A percentile compares a stretch with the other conserved stretches of the same genome.
phyloP scores from a whole-genome alignment of 2,888 invertebrate species.

The Calameuta filiformis region DNA sequence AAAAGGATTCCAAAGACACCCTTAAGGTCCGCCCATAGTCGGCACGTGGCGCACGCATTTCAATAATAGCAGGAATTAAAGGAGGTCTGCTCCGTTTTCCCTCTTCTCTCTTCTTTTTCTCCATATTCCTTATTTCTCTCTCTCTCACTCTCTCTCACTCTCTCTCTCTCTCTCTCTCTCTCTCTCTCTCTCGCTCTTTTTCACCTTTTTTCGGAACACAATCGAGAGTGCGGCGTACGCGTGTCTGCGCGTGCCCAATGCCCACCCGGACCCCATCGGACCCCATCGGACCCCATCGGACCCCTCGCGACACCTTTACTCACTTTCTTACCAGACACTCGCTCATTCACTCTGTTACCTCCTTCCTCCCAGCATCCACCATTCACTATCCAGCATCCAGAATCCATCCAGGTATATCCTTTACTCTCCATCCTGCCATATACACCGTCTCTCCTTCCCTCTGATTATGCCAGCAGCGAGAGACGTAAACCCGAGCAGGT shows the following conservation, averaged over 20 bases:
- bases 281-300: neutral
- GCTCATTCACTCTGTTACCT: neutral
- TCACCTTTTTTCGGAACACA: constrained; percentile 17
- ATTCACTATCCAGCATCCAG: constrained; percentile 18
- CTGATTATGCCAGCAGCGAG: constrained; percentile 33
- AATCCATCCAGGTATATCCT: constrained; percentile 21
- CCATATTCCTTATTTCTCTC: neutral
- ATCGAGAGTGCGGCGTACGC: constrained; percentile 19
- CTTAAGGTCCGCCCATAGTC: neutral
- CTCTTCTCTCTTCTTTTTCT: constrained; percentile 10
- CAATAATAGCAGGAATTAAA: constrained; percentile 57
- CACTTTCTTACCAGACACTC: neutral
- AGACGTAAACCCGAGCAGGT: constrained; percentile 21
- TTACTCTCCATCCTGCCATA: neutral
- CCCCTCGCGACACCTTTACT: constrained; percentile 2
- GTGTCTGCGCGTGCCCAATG: constrained; percentile 24
- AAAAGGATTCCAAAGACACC: neutral
- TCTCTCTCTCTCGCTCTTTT: neutral
- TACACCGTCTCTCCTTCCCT: neutral
- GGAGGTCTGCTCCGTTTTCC: constrained; percentile 27
- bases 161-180: neutral
- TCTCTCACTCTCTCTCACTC: neutral
- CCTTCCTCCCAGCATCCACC: constrained; percentile 2
- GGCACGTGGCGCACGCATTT: constrained; percentile 51
- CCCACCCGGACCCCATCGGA: neutral